A percentile compares a stretch with the other conserved stretches of the same genome.
These are phyloP conservation scores for Leucoraja erinaceus DNA, from an alignment of 2,113 vertebrate species.

Conservation along the genomic window DNA sequence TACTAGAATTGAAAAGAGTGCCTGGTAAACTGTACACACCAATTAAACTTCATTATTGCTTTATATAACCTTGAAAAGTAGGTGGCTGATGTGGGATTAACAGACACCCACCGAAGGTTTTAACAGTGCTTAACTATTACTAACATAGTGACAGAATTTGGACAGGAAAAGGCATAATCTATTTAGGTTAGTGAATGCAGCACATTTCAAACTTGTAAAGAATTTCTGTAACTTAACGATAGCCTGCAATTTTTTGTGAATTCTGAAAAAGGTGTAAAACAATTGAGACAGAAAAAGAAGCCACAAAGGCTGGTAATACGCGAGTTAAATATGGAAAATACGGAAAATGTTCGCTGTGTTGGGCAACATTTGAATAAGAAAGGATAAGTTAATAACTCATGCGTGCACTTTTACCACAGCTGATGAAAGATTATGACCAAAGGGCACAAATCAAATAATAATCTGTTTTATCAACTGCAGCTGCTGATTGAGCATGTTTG, in stretches of 20 bases:
- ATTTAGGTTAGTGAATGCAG: conserved; percentile 10
- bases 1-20: conserved; percentile 15
- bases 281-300: not conserved
- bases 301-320: not conserved
- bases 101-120: conserved; percentile 5
- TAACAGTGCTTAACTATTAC: conserved; percentile 28
- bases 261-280: not conserved
- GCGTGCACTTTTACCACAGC: not conserved
- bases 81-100: conserved; percentile 24
- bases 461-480: not conserved
- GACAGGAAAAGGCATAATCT: conserved; percentile 21
- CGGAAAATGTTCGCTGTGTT: not conserved
- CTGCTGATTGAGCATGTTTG: not conserved
- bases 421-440: not conserved
- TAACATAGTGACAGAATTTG: conserved; percentile 26
- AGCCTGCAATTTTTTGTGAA: conserved; percentile 22
- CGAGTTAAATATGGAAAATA: not conserved
- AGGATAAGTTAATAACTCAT: not conserved
- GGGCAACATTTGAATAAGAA: not conserved
- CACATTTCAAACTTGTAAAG: conserved; percentile 2
- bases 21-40: conserved; percentile 25
- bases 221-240: not conserved
- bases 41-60: conserved; percentile 36
- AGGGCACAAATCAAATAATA: not conserved
- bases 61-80: conserved; percentile 32